Conservation (phyloP, 2,797 vertebrate species). For the Hirundo rustica region DNA sequence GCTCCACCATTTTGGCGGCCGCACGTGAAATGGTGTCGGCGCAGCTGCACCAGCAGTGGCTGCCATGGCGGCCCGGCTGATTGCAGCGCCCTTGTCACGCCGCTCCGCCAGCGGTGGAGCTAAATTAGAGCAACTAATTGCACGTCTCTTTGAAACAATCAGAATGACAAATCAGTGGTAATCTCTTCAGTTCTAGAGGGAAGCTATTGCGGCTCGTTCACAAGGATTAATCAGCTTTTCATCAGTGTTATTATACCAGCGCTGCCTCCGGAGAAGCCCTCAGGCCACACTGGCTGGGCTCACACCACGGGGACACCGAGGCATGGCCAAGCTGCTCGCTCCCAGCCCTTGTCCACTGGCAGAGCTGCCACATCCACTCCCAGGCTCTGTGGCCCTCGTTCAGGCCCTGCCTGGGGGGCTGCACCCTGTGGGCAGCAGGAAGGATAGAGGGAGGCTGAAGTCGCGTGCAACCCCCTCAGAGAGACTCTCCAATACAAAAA, state of each 20-base stretch:
- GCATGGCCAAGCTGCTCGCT: not conserved
- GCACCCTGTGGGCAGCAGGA: not conserved
- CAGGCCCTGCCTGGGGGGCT: not conserved
- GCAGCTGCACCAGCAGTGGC: constrained; percentile 1
- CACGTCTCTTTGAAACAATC: constrained; percentile 64
- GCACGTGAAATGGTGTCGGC: not conserved
- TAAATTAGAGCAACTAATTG: constrained; percentile 44
- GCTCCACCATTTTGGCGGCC: not conserved
- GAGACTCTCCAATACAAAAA: not conserved
- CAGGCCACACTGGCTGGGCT: not conserved
- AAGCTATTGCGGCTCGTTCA: not conserved
- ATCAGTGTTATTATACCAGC: constrained; percentile 46
- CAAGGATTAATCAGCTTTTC: constrained; percentile 50
- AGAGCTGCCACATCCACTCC: not conserved
- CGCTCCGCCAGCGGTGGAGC: not conserved
- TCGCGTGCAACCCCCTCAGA: not conserved
- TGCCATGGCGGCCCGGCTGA: not conserved
- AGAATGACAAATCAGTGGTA: constrained; percentile 59
- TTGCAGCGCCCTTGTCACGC: not conserved
- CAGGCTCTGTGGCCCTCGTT: accelerated
- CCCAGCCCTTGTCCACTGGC: not conserved
- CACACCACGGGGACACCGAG: not conserved
- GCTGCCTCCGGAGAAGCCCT: constrained; percentile 14
- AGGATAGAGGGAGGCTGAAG: not conserved
- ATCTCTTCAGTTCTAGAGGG: constrained; percentile 29